Conservation (phyloP, 2,797 vertebrate genomes). For the Siniperca obscura region DNA sequence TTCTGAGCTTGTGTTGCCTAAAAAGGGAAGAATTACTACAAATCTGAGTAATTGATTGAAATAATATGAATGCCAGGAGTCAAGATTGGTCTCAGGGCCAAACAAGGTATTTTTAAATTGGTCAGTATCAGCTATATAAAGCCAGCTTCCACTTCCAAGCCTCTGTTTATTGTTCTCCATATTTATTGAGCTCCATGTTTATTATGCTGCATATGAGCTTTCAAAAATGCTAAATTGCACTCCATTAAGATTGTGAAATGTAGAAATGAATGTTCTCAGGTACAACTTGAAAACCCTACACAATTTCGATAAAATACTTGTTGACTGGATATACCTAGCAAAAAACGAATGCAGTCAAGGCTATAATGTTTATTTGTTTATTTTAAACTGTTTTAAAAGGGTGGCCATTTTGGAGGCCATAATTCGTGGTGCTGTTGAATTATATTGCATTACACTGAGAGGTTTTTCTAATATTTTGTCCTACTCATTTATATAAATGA, state of each 20-base stretch:
- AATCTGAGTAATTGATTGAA: constrained; percentile 27
- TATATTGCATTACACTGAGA: neutral
- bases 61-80: constrained; percentile 17
- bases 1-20: neutral
- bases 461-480: neutral
- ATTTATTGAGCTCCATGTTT: neutral
- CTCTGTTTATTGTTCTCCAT: constrained; percentile 1
- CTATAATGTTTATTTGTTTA: neutral
- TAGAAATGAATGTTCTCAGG: neutral
- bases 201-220: constrained; percentile 1
- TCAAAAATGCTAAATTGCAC: constrained; percentile 1
- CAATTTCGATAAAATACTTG: neutral
- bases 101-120: constrained; percentile 9
- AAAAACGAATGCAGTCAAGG: neutral
- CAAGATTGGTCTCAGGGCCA: constrained; percentile 1
- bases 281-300: neutral
- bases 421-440: neutral
- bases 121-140: constrained; percentile 12
- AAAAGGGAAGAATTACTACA: constrained; percentile 1
- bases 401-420: neutral
- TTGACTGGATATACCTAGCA: neutral
- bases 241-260: neutral
- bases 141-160: constrained; percentile 1
- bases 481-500: neutral
- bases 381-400: neutral